phyloP scores from a whole-genome alignment of 2,888 invertebrate genomes.

The Oasisia sp. region DNA sequence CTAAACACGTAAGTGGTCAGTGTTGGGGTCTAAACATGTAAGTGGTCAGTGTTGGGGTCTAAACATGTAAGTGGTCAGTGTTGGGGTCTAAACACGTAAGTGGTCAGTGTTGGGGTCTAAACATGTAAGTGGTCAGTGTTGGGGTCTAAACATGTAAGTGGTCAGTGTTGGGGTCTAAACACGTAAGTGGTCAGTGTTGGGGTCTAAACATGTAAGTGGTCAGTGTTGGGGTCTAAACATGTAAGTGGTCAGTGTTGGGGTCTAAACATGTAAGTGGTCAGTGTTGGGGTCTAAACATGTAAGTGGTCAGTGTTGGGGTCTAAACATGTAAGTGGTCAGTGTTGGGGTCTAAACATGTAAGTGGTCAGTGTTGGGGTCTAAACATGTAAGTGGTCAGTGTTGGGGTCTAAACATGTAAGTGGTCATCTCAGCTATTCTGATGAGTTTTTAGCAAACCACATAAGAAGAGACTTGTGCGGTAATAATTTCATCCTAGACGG shows the following conservation, averaged over 20 bases:
- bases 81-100: constrained; percentile 58
- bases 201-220: constrained; percentile 55
- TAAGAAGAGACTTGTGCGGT: too few species aligned
- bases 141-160: constrained; percentile 58
- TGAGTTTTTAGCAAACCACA: too few species aligned
- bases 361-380: constrained; percentile 61
- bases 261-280: constrained; percentile 55
- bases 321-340: constrained; percentile 56
- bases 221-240: constrained; percentile 58
- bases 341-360: constrained; percentile 58
- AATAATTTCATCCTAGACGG: neutral
- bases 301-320: constrained; percentile 61
- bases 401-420: constrained; percentile 58
- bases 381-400: constrained; percentile 57
- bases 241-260: constrained; percentile 63
- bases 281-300: constrained; percentile 59
- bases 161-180: constrained; percentile 59
- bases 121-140: constrained; percentile 59
- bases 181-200: constrained; percentile 62
- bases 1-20: constrained; percentile 55
- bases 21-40: constrained; percentile 59
- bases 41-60: constrained; percentile 62
- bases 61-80: constrained; percentile 56
- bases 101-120: constrained; percentile 60
- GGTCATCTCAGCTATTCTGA: neutral